Evolutionary conservation across 2,797 vertebrate species (phyloP), one percentile per base, ranked within the genome.

Genomic region (Semaprochilodus insignis): DNA sequence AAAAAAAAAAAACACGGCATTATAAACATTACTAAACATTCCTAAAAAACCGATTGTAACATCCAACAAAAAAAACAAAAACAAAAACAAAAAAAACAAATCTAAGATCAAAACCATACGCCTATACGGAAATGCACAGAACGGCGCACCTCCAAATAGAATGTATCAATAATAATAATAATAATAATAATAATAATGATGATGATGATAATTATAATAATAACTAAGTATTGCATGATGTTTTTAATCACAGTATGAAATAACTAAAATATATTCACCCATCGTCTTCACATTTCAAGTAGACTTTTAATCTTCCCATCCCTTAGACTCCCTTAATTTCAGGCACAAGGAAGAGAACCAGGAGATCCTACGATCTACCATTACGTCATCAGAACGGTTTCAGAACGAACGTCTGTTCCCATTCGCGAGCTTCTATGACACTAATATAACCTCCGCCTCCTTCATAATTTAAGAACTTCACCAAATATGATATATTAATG

Each of bases 301-400:
- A 82, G 75, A 66, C 72, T 55, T 78, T 87, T 85, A 81, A 84
- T 89, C 62, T 70, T 78, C 71, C 65, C 63, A 8, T 66, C 17
- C n/a, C n/a, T n/a, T 34, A 40, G 79, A 72, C 83, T 62, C 65
- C 87, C 84, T 91, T 85, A 84, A 87, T 80, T 80, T 84, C 91
- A 94, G 93, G 90, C 92, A 93, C 91, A 88, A 91, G 90, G 88
- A 92, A 92, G 87, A 89, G 91, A 84, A 81, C 85, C 72, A 86
- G 55, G 59, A 81, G 16, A 60, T 59, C 63, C 55, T 36, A 66
- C 60, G 40, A 44, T 72, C 34, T 63, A 21, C 31, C 34, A 67
- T 34, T 2, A 48, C 57, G 1, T 19, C 62, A 65, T 40, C 40
- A 8, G 25, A 72, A 19, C 70, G 27, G 48, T 72, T 52, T 27